Evolutionary conservation across 2,888 invertebrate species (phyloP).

Genomic region (Hypselothyrea guttata): DNA sequence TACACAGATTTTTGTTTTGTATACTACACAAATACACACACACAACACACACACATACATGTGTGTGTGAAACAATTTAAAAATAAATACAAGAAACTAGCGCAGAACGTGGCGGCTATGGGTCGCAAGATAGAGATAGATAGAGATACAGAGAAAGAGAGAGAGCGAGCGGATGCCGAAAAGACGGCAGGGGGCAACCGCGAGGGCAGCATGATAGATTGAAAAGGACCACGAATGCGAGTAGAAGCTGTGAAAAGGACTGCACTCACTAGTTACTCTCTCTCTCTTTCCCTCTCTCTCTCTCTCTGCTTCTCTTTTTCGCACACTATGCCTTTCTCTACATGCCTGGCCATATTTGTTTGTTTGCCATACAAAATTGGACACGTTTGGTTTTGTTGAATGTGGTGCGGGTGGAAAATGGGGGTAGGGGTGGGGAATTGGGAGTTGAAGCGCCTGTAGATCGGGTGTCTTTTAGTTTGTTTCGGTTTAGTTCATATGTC

Average conservation of each 20-base stretch:
- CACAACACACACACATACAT: conserved; percentile 15
- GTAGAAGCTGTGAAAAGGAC: conserved; percentile 16
- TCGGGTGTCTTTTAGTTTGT: background rate
- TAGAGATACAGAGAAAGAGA: background rate
- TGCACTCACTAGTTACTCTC: background rate
- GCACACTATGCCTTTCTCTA: background rate
- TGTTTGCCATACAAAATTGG: conserved; percentile 52
- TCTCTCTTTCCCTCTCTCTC: background rate
- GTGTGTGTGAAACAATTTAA: conserved; percentile 70
- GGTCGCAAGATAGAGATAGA: conserved; percentile 9
- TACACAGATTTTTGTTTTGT: conserved; percentile 66
- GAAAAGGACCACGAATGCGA: conserved; percentile 42
- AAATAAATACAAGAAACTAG: conserved; percentile 76
- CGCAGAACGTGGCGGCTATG: conserved; percentile 59
- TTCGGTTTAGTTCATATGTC: conserved; percentile 48
- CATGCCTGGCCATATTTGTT: conserved; percentile 38
- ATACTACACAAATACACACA: conserved; percentile 46
- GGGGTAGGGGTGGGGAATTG: too few relatives aligned
- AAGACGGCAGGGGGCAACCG: conserved; percentile 28
- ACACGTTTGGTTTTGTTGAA: conserved; percentile 50
- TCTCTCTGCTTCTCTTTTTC: background rate
- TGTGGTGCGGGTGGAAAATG: too few relatives aligned
- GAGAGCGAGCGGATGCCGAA: background rate
- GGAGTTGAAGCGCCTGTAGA: too few relatives aligned
- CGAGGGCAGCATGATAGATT: conserved; percentile 74